phyloP scores from a whole-genome alignment of 1,140 invertebrate species.

The Glomeris maerens region DNA sequence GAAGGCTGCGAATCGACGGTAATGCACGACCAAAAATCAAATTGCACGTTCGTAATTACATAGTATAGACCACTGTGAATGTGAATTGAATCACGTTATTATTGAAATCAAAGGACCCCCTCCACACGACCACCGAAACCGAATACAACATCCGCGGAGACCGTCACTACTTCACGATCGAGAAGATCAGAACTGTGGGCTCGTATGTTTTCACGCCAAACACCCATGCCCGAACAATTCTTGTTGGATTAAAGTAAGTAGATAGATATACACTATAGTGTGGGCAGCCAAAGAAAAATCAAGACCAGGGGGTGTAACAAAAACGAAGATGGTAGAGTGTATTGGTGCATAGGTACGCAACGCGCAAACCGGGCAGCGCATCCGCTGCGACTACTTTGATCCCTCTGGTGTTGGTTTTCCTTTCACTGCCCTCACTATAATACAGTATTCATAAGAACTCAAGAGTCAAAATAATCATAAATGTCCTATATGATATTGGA shows the following conservation, averaged over 20 bases:
- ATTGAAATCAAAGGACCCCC: constrained; percentile 13
- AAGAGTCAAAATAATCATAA: too few species aligned
- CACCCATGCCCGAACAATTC: constrained; percentile 14
- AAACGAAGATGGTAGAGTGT: too few species aligned
- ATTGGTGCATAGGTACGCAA: too few species aligned
- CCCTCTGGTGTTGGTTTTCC: too few species aligned
- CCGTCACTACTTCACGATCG: constrained; percentile 18
- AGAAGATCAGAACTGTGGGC: constrained; percentile 11
- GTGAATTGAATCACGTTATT: neutral
- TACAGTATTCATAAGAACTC: neutral
- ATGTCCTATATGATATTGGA: too few species aligned
- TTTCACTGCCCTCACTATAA: neutral
- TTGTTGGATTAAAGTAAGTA: constrained; percentile 15
- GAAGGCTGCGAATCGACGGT: neutral
- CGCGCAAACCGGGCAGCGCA: too few species aligned
- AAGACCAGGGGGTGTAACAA: too few species aligned
- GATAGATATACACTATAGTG: too few species aligned
- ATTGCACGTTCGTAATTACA: neutral
- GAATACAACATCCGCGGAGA: constrained; percentile 17
- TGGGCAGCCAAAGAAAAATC: too few species aligned
- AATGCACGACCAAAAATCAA: neutral
- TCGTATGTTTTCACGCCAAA: constrained; percentile 14
- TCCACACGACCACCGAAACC: constrained; percentile 6
- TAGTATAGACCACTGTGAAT: neutral
- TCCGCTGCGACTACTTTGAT: too few species aligned